Conservation (phyloP, 1,140 invertebrate genomes). For the Heliconius melpomene region DNA sequence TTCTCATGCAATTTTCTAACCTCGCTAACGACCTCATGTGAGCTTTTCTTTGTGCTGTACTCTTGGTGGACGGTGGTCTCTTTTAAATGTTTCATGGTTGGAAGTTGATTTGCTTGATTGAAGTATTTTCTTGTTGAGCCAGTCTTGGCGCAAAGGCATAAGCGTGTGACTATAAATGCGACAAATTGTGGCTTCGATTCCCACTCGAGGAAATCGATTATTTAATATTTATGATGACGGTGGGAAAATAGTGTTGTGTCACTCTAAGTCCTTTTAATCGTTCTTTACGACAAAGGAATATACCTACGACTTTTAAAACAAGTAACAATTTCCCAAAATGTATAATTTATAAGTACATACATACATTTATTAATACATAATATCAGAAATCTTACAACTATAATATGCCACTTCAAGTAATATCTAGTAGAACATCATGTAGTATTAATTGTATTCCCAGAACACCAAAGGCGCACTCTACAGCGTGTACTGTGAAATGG, state of each 20-base stretch:
- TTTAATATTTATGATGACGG: too few species aligned
- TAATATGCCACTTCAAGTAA: neutral
- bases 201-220: too few species aligned
- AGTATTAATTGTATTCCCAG: slow-evolving; percentile 14
- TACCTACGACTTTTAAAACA: too few species aligned
- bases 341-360: neutral
- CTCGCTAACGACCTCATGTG: slow-evolving; percentile 2
- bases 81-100: neutral
- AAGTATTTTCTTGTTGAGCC: too few species aligned
- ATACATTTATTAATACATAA: neutral
- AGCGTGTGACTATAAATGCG: too few species aligned
- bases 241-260: too few species aligned
- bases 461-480: neutral
- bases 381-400: neutral
- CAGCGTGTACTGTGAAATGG: neutral
- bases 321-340: too few species aligned
- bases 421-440: slow-evolving; percentile 9
- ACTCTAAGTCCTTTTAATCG: too few species aligned
- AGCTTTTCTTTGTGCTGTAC: slow-evolving; percentile 8
- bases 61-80: neutral
- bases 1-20: slow-evolving; percentile 8
- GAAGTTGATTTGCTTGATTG: neutral
- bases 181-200: too few species aligned
- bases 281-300: too few species aligned
- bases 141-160: too few species aligned